Evolutionary conservation across 2,113 vertebrate species (phyloP), one percentile per base, ranked within the genome.

Genomic region (Anarrhichthys ocellatus): DNA sequence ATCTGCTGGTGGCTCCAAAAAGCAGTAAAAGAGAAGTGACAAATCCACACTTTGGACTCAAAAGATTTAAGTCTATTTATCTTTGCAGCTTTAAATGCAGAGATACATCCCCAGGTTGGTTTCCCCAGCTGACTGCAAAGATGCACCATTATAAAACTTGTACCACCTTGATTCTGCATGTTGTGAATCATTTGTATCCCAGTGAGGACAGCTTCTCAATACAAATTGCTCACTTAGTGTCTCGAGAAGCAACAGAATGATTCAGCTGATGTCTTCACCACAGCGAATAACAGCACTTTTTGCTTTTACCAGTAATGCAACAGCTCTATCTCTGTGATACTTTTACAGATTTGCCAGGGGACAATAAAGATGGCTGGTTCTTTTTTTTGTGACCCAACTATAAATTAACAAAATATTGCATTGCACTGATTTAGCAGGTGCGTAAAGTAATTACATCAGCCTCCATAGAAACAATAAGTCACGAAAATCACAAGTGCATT

Each of bases 111-210:
- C 15, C 13, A 13, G 48, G 7, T 50, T 76, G 66, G n/a, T 87
- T 36, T 62, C 17, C 38, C 73, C 62, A 84, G 63, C 72, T 42
- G 63, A 81, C 70, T 54, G 29, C 68, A 46, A 64, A 83, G 78
- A 76, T 15, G 18, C 56, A 62, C 24, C 20, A 72, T 48, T 44
- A 64, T 84, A 83, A 64, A 62, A 61, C 40, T 9, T 74, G 50
- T 58, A 48, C 52, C 62, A 46, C 54, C 38, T 63, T 69, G 14
- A 74, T 61, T 38, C 58, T 27, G 22, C 52, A 54, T 54, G 46
- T 36, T 34, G 40, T 68, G 81, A 84, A 34, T 80, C 50, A 54
- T 61, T 71, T 70, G 58, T 71, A 54, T 52, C 29, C 9, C 6
- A 13, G 5, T 73, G 75, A 84, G 27, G 24, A 48, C 65, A 75